phyloP scores from a whole-genome alignment of 1,140 invertebrate species.

The Drosophila ercepeae region DNA sequence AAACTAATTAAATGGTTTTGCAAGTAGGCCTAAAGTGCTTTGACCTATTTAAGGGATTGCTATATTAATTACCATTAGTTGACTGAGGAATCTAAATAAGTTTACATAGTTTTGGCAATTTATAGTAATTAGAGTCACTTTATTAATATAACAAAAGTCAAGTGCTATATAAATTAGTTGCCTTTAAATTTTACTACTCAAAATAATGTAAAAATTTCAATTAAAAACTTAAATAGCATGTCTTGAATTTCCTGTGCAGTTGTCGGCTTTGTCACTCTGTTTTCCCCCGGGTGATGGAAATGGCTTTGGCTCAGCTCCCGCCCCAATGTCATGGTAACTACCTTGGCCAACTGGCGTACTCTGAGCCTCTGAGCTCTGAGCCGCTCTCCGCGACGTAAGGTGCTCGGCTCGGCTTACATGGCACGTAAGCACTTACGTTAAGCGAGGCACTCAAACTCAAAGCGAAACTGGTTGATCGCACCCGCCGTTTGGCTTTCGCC shows the following conservation, averaged over 20 bases:
- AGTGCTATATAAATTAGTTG: too few relatives aligned
- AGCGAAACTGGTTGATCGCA: constrained; percentile 74
- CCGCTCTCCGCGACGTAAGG: constrained; percentile 28
- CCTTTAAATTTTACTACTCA: too few relatives aligned
- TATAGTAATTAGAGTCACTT: too few relatives aligned
- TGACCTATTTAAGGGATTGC: neutral
- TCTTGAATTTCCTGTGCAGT: neutral
- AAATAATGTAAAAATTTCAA: neutral
- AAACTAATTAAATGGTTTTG: neutral
- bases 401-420: constrained; percentile 1
- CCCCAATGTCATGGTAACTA: constrained; percentile 16
- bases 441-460: constrained; percentile 17
- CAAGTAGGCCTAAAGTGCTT: neutral
- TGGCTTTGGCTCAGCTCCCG: constrained; percentile 6
- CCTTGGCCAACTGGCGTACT: constrained; percentile 8
- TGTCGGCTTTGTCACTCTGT: neutral
- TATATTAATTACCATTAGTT: neutral
- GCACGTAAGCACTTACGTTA: constrained; percentile 61
- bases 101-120: too few relatives aligned
- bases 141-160: too few relatives aligned
- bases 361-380: constrained; percentile 43
- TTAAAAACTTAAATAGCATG: neutral
- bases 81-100: neutral
- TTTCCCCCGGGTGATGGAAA: constrained; percentile 7
- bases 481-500: constrained; percentile 74